Evolutionary conservation across 2,888 invertebrate species (phyloP), one percentile per base, ranked within the genome.

Genomic region (Eilema caniola): DNA sequence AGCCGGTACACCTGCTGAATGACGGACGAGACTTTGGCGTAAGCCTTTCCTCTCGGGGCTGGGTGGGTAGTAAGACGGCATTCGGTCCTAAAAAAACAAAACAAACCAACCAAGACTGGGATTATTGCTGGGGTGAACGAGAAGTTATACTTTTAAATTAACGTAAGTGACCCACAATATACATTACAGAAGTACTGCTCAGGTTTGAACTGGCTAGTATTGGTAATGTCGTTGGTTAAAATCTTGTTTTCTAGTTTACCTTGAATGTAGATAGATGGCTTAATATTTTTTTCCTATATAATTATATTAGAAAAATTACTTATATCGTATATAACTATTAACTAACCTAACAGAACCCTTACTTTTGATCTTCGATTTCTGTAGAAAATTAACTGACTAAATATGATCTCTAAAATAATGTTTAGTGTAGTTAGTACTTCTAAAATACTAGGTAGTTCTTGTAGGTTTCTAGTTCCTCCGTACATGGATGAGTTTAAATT

Each of bases 401-500:
- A 56, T 37, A 59, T 60, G 59, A 64, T 69, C 69, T 69, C 57
- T 33, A 57, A 37, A 31, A 37, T 63, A 63, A 16, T 67, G 20
- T 12, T 33, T 16, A 23, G 62, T 4, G 4, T 41, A 41, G 11
- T n/a, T n/a, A n/a, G 14, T 37, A 62, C 4, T 12, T 62, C 37
- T 62, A 33, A 62, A 37, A 16, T 33, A 56, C 10, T 67, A 57
- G n/a, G 41, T 59, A 53, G 20, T 53, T 53, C n/a, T 53, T 53
- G 53, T 53, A 53, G 53, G n/a, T 53, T 37, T 7, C n/a, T 41
- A 24, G 37, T 41, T 66, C 24, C 5, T 28, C 60, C 60, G 24
- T 37, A 28, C n/a, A 66, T 33, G 24, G 28, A 25, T 67, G 24
- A 23, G 59, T 28, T n/a, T 24, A 28, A 59, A 59, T 53, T n/a